These are phyloP conservation scores for Hozukius guyotensis DNA, from an alignment of 2,797 vertebrate genomes.

Conservation along the genomic window DNA sequence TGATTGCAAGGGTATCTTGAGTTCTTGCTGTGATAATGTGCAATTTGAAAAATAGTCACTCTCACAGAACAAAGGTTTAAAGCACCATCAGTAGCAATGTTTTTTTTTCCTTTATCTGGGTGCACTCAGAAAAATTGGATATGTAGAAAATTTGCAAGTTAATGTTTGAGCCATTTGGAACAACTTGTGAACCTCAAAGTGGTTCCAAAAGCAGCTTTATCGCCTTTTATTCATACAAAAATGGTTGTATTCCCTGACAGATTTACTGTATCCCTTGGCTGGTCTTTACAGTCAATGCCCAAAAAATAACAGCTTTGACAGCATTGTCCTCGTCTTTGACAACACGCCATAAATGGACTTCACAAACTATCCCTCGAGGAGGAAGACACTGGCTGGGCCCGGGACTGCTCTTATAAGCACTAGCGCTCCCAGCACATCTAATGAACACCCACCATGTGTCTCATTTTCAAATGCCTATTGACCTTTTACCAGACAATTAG, in stretches of 20 bases:
- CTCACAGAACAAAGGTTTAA: not conserved
- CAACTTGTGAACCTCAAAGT: constrained; percentile 22
- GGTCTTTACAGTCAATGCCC: constrained; percentile 38
- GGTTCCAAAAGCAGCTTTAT: constrained; percentile 33
- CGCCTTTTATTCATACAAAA: constrained; percentile 37
- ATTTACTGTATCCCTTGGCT: constrained; percentile 42
- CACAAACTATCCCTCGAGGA: constrained; percentile 60
- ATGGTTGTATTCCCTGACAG: constrained; percentile 24
- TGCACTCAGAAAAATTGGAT: constrained; percentile 33
- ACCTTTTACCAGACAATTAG: constrained; percentile 78
- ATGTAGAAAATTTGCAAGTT: constrained; percentile 29
- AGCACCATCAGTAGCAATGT: not conserved
- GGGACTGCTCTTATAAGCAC: constrained; percentile 52
- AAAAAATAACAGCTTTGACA: constrained; percentile 56
- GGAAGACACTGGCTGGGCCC: constrained; percentile 32
- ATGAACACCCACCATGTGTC: constrained; percentile 71
- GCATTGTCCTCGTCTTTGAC: constrained; percentile 52
- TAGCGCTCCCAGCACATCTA: constrained; percentile 58
- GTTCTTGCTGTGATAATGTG: not conserved
- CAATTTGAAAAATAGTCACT: not conserved
- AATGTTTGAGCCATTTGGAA: constrained; percentile 24
- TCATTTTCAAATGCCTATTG: constrained; percentile 72
- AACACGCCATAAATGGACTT: constrained; percentile 54
- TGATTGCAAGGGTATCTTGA: not conserved
- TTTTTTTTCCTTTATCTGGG: constrained; percentile 15